Evolutionary conservation across 2,888 invertebrate species (phyloP).

Genomic region (Cerceris ruficornis): DNA sequence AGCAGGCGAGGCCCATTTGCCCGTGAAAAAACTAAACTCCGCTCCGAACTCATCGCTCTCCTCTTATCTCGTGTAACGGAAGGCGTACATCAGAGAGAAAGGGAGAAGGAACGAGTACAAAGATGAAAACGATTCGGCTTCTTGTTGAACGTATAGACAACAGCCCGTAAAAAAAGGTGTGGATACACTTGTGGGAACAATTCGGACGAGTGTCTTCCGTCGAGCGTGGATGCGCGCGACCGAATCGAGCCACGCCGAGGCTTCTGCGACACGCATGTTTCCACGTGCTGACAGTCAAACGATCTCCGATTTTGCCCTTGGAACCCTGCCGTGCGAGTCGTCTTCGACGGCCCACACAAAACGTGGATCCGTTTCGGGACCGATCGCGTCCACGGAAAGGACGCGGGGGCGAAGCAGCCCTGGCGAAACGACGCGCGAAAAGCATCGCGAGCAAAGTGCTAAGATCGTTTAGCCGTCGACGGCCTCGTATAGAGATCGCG

Average conservation of each 20-base stretch:
- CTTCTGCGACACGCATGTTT: constrained; percentile 55
- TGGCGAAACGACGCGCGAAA: constrained; percentile 46
- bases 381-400: neutral
- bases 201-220: constrained; percentile 55
- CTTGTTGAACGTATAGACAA: constrained; percentile 28
- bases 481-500: constrained; percentile 29
- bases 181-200: constrained; percentile 46
- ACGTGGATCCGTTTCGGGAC: constrained; percentile 28
- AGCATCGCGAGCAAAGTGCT: constrained; percentile 51
- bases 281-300: constrained; percentile 57
- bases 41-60: too few species aligned
- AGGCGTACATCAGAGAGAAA: too few species aligned
- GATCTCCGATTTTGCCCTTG: constrained; percentile 39
- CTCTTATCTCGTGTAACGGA: too few species aligned
- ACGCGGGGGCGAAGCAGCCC: constrained; percentile 22
- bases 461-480: constrained; percentile 53
- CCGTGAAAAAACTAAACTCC: too few species aligned
- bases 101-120: too few species aligned
- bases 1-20: too few species aligned
- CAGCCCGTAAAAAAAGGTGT: constrained; percentile 18
- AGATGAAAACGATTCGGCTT: constrained; percentile 25
- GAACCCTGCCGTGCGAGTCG: constrained; percentile 15
- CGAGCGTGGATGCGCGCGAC: constrained; percentile 6
- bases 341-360: constrained; percentile 21
- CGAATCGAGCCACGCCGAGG: neutral